Base-by-base conservation (phyloP, 2,888 invertebrate species). In the Caenorhabditis sp. region DNA sequence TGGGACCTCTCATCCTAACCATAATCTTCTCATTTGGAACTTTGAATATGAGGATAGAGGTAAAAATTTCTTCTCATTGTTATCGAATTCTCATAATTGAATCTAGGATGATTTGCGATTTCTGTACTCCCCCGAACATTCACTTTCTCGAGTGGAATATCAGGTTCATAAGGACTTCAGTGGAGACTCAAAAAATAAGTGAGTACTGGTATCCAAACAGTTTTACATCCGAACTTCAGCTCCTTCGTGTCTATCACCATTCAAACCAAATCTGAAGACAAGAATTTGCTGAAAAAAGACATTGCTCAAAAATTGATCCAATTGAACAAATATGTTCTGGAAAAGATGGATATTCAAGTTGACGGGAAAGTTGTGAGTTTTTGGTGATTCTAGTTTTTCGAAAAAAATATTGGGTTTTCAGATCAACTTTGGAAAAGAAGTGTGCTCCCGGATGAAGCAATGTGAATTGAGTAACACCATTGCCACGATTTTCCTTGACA, bases 41-140 rank as follows among this genome's bases (percentile, higher is more conserved):
- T 19, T 68, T 91, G 28, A 90, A 90, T 72, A 83, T 91, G 54
- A 64, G 88, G 63, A 86, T 89, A 38, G 89, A 89, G 79, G 91
- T 91, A 56, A 64, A 87, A n/a, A n/a, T n/a, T n/a, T n/a, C n/a
- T 61, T 66, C 19, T 66, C 31, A 47, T 31, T 66, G 35, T 7
- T 35, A 24, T 16, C 63, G n/a, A 5, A 16, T 6, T 63, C 38
- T 31, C 26, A 51, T 63, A 73, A 73, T 77, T 14, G 38, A 38
- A 66, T 87, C 66, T 77, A 92, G 89, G 92, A 92, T 76, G 92
- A 92, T 79, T 85, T 92, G 49, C 88, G 92, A 1, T 91, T 92
- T 81, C 82, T 92, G 16, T 92, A 92, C 70, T 92, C 92, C 3
- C 92, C 92, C 2, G 86, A 88, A 58, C 80, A 90, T 59, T 91